A percentile compares a stretch with the other conserved stretches of the same genome.
Conservation (phyloP, 2,888 invertebrate species). For the Ethmia dodecea region DNA sequence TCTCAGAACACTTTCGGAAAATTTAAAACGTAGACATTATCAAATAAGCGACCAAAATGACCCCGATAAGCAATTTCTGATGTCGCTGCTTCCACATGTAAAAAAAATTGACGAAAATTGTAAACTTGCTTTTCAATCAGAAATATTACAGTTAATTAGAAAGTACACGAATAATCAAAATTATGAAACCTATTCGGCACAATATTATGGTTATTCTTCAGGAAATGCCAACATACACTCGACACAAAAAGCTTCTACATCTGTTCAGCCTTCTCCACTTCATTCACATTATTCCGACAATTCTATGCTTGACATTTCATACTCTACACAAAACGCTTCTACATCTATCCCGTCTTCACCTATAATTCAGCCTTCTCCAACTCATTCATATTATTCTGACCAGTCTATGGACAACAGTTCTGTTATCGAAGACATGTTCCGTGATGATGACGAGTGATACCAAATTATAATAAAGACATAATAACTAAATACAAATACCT, state of each 20-base stretch:
- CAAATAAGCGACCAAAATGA: conserved; percentile 22
- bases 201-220: conserved; percentile 6
- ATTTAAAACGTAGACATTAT: conserved; percentile 18
- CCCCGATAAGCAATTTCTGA: conserved; percentile 22
- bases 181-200: conserved; percentile 3
- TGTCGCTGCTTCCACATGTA: conserved; percentile 24
- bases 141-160: conserved; percentile 13
- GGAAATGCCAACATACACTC: conserved; percentile 7
- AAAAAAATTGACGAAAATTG: conserved; percentile 20
- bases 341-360: too few species aligned
- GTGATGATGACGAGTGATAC: too few species aligned
- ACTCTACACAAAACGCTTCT: too few species aligned
- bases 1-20: conserved; percentile 8
- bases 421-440: too few species aligned
- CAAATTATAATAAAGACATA: too few species aligned
- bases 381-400: conserved; percentile 10
- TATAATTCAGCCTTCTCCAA: too few species aligned
- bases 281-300: too few species aligned
- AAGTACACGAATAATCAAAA: conserved; percentile 8
- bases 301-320: too few species aligned
- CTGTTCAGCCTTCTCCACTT: conserved; percentile 2
- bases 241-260: conserved; percentile 7
- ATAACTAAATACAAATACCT: too few species aligned
- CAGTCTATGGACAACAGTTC: conserved; percentile 6
- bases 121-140: conserved; percentile 13